Conservation (phyloP, 1,140 invertebrate genomes). For the Phthorimaea operculella region DNA sequence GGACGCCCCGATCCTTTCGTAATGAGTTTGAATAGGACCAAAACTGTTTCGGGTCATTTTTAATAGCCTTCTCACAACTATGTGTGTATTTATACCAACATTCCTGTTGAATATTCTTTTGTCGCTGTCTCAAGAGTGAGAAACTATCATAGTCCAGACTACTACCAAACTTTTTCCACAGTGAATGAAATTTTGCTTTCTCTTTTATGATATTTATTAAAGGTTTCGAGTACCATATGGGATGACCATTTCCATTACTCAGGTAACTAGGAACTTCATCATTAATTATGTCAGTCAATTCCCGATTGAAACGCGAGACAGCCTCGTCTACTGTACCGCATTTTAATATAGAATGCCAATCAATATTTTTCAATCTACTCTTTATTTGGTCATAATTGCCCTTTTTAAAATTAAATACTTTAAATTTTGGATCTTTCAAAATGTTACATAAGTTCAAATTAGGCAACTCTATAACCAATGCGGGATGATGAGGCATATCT, state of each 20-base stretch:
- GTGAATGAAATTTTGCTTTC: neutral
- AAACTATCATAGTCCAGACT: neutral
- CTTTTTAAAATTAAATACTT: conserved; percentile 1
- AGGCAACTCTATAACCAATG: neutral
- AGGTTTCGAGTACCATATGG: neutral
- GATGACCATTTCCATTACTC: neutral
- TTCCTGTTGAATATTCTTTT: neutral
- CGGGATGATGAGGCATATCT: neutral
- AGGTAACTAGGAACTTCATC: neutral
- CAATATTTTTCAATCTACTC: neutral
- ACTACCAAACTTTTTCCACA: neutral
- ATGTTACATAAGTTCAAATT: neutral
- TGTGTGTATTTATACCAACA: neutral
- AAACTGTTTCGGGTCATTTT: neutral
- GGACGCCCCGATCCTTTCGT: neutral
- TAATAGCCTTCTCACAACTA: neutral
- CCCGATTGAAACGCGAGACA: neutral
- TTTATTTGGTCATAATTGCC: neutral
- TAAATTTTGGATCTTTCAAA: neutral
- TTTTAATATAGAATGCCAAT: neutral
- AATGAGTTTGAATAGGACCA: conserved; percentile 2
- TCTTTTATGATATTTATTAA: conserved; percentile 2
- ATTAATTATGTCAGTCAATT: neutral
- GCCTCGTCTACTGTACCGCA: neutral
- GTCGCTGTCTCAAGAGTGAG: neutral